Base-by-base conservation (phyloP, 2,113 vertebrate species). In the Ictalurus punctatus region DNA sequence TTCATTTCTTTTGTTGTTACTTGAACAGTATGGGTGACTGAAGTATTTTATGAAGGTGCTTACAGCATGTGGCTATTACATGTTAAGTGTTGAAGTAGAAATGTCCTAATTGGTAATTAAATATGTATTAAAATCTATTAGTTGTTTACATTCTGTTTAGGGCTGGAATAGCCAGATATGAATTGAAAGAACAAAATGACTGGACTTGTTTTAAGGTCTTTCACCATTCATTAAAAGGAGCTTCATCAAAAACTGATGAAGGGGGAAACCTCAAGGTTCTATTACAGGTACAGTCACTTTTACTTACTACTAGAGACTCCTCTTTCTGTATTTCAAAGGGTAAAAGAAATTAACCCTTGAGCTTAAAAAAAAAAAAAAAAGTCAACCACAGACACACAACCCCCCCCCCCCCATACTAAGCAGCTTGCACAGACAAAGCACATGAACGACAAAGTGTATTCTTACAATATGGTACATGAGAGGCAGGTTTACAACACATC, bases 391-490 rank as follows among this genome's bases (percentile, higher is more conserved):
- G 12, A 14, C 17, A 19, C 84, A 73, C 78, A 19, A 58, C 52
- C 44, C 7, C 23, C 78, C 19, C 74, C 52, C 44, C 7, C 23
- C 6, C 17, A 10, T 23, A 87, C 25, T 5, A 87, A 58, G 21
- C 30, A 74, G n/a, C 13, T 44, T 86, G 54, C 63, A 84, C 67
- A 85, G 34, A 78, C 82, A 44, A 16, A 78, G 52, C 25, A 88
- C 79, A 79, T 81, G 40, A 87, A 86, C 83, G 16, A 48, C 63
- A 84, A 83, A 59, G 61, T 89, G 84, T 85, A 86, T 83, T 89
- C 34, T 88, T 80, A 76, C 79, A 88, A 89, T 89, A 86, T 90
- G 74, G 74, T 85, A 89, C 85, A 91, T 89, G 87, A 90, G 69
- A 86, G 59, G 79, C 80, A 86, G 61, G 74, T 58, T 59, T 56